phyloP scores from a whole-genome alignment of 2,113 vertebrate species.

The mouse (Mus musculus) region DNA sequence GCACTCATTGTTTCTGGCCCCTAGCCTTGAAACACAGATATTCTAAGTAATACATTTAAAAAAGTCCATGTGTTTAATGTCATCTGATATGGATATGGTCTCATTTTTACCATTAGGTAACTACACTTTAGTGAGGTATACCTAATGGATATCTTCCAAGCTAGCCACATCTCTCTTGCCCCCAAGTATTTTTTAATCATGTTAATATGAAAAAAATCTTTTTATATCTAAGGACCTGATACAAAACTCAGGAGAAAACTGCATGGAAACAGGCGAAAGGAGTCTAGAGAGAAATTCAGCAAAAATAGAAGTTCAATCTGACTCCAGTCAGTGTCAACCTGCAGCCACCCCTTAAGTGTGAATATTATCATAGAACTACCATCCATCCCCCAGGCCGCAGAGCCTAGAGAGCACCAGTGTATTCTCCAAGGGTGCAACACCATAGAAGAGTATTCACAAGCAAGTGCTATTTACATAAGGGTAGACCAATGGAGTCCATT shows the following conservation, averaged over 20 bases:
- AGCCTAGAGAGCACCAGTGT: not conserved
- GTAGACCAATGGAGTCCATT: not conserved
- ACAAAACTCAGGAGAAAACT: not conserved
- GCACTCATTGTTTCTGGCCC: not conserved
- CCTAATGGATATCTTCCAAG: not conserved
- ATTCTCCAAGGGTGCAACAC: not conserved
- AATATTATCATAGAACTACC: not conserved
- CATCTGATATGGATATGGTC: not conserved
- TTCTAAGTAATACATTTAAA: not conserved
- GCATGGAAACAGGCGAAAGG: rapidly evolving
- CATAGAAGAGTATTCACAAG: not conserved
- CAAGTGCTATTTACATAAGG: not conserved
- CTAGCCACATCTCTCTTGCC: not conserved
- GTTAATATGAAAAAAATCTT: not conserved
- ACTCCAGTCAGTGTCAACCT: not conserved
- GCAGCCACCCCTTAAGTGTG: not conserved
- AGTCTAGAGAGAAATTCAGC: not conserved
- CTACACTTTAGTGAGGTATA: not conserved
- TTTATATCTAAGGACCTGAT: not conserved
- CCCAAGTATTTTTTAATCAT: not conserved
- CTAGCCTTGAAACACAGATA: not conserved
- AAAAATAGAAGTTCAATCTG: not conserved
- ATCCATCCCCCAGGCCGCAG: rapidly evolving
- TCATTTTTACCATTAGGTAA: not conserved
- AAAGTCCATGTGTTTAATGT: not conserved